Conservation (phyloP, 2,797 vertebrate species). For the Microcaecilia unicolor region DNA sequence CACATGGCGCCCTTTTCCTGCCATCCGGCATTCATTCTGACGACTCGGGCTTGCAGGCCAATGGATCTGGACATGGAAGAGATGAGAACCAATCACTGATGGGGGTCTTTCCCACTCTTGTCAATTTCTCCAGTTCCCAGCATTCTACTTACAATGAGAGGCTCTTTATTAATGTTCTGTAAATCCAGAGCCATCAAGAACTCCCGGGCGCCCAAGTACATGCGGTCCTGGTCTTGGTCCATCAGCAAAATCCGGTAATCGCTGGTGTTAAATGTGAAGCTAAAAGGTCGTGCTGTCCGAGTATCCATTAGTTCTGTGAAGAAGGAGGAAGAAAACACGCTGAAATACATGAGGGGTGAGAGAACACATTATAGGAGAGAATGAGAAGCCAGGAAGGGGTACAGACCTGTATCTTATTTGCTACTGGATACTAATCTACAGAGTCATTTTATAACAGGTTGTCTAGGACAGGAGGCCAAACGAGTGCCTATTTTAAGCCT, state of each 20-base stretch:
- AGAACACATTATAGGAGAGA: no score
- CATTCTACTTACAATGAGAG: slow-evolving; percentile 62
- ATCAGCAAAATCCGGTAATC: slow-evolving; percentile 74
- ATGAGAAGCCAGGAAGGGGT: no score
- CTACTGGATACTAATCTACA: no score
- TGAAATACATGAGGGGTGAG: no score
- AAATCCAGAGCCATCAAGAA: slow-evolving; percentile 77
- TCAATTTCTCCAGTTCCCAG: neutral
- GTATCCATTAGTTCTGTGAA: slow-evolving; percentile 69
- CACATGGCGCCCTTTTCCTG: slow-evolving; percentile 71
- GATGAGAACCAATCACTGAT: no score
- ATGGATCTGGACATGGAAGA: slow-evolving; percentile 47
- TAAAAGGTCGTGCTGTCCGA: slow-evolving; percentile 65
- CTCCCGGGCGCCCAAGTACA: slow-evolving; percentile 74
- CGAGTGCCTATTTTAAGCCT: no score
- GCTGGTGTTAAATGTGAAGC: slow-evolving; percentile 76
- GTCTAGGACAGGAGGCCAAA: no score
- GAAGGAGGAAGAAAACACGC: neutral
- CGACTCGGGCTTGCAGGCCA: slow-evolving; percentile 70
- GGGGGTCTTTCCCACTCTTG: no score
- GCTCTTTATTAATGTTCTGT: slow-evolving; percentile 79
- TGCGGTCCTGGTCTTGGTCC: slow-evolving; percentile 78
- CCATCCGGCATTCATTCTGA: slow-evolving; percentile 73
- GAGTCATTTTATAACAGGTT: no score
- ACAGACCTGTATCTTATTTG: no score